Conservation (phyloP, 2,797 vertebrate species). For the Sparidentex hasta region DNA sequence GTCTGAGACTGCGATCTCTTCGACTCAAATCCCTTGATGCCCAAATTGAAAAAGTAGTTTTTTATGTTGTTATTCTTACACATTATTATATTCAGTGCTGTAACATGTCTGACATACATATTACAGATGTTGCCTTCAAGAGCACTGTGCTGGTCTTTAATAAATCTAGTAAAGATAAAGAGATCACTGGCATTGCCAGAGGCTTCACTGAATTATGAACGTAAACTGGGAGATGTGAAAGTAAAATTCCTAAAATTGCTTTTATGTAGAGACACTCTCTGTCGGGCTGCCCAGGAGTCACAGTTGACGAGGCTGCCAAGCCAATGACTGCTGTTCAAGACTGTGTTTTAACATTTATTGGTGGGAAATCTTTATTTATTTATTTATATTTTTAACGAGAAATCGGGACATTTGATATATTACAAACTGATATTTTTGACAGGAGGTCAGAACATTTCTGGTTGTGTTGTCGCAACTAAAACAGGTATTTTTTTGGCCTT, state of each 20-base stretch:
- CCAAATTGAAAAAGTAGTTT: neutral
- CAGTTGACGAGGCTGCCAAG: no score
- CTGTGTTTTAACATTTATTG: no score
- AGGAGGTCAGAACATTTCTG: no score
- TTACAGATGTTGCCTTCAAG: neutral
- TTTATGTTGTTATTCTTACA: neutral
- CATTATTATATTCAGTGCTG: neutral
- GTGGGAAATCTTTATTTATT: no score
- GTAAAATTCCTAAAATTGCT: neutral
- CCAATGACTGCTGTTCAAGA: no score
- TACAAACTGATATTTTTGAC: no score
- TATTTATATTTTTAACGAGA: no score
- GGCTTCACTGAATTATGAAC: neutral
- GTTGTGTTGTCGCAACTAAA: no score
- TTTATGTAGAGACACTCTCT: neutral
- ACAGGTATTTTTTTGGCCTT: no score
- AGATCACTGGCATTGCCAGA: neutral
- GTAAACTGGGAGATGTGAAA: neutral
- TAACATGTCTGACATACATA: neutral
- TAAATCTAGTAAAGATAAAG: neutral
- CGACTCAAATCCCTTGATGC: neutral
- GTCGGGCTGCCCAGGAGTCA: no score
- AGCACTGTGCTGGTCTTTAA: neutral
- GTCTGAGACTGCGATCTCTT: neutral
- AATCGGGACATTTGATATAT: no score